Percentiles rank a stretch among this genome's conserved stretches.
Conservation (phyloP, 1,140 invertebrate species). For the Anoplolepis gracilipes region DNA sequence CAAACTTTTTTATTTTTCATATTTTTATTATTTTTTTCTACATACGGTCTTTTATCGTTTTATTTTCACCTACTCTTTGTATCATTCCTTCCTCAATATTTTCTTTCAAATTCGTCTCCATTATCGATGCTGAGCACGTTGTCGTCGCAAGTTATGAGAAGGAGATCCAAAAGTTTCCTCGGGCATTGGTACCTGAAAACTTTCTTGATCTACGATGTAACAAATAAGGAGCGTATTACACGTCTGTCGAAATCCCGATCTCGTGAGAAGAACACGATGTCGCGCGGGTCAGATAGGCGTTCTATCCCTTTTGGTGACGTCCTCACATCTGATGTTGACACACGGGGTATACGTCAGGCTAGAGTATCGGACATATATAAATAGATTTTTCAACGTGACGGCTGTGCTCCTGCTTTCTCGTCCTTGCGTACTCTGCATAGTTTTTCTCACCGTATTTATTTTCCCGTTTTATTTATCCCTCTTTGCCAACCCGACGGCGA, state of each 20-base stretch:
- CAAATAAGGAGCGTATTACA: conserved; percentile 1
- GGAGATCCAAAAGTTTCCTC: neutral
- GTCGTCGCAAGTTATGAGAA: neutral
- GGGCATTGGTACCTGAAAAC: neutral
- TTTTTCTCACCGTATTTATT: conserved; percentile 63
- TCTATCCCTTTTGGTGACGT: conserved; percentile 36
- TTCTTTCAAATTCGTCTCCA: neutral
- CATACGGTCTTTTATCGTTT: neutral
- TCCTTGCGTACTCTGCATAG: conserved; percentile 49
- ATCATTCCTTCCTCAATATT: neutral
- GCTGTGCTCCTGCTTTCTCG: conserved; percentile 52
- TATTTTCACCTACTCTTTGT: neutral
- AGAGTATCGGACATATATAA: conserved; percentile 71
- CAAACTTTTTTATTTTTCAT: neutral
- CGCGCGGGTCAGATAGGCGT: neutral
- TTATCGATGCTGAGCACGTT: neutral
- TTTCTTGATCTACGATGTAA: neutral
- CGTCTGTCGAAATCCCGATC: conserved; percentile 17
- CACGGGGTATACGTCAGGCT: conserved; percentile 23
- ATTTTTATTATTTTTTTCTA: neutral
- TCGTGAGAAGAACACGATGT: conserved; percentile 4
- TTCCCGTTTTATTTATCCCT: conserved; percentile 54
- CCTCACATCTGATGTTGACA: conserved; percentile 38
- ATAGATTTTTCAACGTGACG: conserved; percentile 72
- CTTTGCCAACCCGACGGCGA: conserved; percentile 33